Evolutionary conservation across 2,797 vertebrate genomes (phyloP).

Genomic region (Bradypodion ventrale): DNA sequence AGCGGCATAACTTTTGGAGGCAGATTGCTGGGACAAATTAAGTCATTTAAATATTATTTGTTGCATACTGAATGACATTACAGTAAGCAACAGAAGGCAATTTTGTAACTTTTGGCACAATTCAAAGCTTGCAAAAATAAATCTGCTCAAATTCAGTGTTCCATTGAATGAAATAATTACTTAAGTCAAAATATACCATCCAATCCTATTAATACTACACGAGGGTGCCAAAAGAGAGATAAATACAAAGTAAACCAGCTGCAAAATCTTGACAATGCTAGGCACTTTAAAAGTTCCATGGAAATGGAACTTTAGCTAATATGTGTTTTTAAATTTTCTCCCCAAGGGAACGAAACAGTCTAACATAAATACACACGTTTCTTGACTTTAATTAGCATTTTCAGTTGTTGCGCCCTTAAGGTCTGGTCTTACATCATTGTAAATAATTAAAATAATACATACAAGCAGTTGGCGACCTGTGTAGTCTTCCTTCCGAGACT

Average conservation of each 20-base stretch:
- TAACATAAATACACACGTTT: neutral
- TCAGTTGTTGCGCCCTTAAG: neutral
- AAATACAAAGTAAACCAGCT: neutral
- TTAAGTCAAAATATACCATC: neutral
- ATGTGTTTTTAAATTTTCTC: neutral
- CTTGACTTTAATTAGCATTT: conserved; percentile 9
- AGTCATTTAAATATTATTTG: too few relatives aligned
- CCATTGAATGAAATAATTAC: neutral
- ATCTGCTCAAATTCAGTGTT: neutral
- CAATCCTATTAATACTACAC: neutral
- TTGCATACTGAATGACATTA: too few relatives aligned
- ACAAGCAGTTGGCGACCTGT: conserved; percentile 26
- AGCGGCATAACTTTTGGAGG: too few relatives aligned
- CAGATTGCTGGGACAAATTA: too few relatives aligned
- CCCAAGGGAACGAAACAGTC: neutral
- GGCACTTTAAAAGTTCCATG: neutral
- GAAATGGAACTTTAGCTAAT: neutral
- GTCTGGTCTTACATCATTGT: neutral
- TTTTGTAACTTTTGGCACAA: neutral
- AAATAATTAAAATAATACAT: conserved; percentile 37
- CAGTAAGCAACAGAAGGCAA: too few relatives aligned
- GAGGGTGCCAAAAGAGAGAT: neutral
- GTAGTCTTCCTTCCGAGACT: conserved; percentile 17
- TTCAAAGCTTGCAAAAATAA: neutral
- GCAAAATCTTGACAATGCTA: neutral